These are phyloP conservation scores for Enteromius viviparus DNA, from an alignment of 2,797 vertebrate genomes.

Conservation along the genomic window DNA sequence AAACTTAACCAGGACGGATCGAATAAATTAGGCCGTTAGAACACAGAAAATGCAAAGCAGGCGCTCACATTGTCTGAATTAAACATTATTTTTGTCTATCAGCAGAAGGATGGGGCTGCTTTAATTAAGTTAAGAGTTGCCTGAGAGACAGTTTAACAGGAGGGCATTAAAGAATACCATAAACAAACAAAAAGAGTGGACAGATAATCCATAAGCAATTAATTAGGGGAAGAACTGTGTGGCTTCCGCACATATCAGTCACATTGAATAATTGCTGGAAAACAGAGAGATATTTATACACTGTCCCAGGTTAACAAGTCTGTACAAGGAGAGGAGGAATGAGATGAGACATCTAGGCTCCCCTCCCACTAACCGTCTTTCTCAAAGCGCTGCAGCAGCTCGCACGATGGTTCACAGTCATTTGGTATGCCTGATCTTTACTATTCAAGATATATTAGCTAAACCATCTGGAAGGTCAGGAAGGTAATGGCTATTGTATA, in stretches of 20 bases:
- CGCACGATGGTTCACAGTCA: constrained; percentile 58
- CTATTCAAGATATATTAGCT: constrained; percentile 71
- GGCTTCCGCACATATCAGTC: constrained; percentile 65
- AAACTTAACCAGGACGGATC: constrained; percentile 52
- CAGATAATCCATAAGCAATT: constrained; percentile 81
- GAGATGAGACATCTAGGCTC: constrained; percentile 9
- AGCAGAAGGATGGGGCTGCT: constrained; percentile 54
- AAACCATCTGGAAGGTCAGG: constrained; percentile 69
- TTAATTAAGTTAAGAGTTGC: constrained; percentile 74
- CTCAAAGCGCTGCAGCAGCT: constrained; percentile 58
- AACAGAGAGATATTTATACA: constrained; percentile 59
- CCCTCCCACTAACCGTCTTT: background rate
- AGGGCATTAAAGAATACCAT: constrained; percentile 67
- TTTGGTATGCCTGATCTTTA: constrained; percentile 69
- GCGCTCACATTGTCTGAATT: constrained; percentile 58
- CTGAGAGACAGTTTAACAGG: constrained; percentile 69
- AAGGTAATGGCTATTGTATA: constrained; percentile 70
- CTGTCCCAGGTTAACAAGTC: constrained; percentile 58
- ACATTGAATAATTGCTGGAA: constrained; percentile 71
- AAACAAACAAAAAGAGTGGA: constrained; percentile 76
- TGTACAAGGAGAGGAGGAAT: constrained; percentile 43
- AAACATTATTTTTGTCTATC: constrained; percentile 60
- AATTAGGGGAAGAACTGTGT: constrained; percentile 67
- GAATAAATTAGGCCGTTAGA: constrained; percentile 53
- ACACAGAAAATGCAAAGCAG: constrained; percentile 51